Evolutionary conservation across 2,113 vertebrate species (phyloP), one percentile per base, ranked within the genome.

Genomic region (Sclerurus mexicanus): DNA sequence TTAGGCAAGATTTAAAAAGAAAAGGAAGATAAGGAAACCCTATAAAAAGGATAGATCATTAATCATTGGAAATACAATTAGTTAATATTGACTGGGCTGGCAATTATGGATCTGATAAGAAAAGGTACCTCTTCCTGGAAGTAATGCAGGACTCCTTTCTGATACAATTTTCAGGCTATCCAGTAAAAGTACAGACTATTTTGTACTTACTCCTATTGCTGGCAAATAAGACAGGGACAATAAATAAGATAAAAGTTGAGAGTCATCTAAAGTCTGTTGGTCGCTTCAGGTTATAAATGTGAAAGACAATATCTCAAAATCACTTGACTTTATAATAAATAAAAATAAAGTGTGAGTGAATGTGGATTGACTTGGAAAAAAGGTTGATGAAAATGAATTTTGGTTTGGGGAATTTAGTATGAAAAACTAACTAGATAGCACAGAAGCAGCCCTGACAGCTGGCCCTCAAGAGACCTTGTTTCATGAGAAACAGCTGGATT

Each of bases 31-130:
- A 97, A 97, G 86, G 76, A 85, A 97, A 96, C 33, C 60, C 93
- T 91, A 86, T 95, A 87, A 92, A 94, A 96, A 94, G 53, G 47
- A 75, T 72, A 91, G 85, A 96, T 89, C 96, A 97, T 98, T 97
- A 97, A 98, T 98, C 97, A 97, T 68, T 91, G 78, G 87, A 78
- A 96, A 98, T 98, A 96, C 97, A 97, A 94, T 98, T 97, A 98
- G 95, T 94, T 96, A 82, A 95, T 97, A 98, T 97, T 97, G 97
- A 97, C 87, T 96, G 64, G 27, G 37, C 49, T 94, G 87, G 92
- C 95, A 97, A 97, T 98, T 97, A 97, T 71, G 81, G 85, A 96
- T 95, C 97, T 97, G 97, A 98, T 97, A 97, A 97, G 93, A 96
- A 96, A 89, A n/a, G 50, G 24, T 94, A 78, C 77, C 44, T 95